These are phyloP conservation scores for Propithecus deckenii DNA, from an alignment of 2,797 vertebrate genomes.

Conservation along the genomic window DNA sequence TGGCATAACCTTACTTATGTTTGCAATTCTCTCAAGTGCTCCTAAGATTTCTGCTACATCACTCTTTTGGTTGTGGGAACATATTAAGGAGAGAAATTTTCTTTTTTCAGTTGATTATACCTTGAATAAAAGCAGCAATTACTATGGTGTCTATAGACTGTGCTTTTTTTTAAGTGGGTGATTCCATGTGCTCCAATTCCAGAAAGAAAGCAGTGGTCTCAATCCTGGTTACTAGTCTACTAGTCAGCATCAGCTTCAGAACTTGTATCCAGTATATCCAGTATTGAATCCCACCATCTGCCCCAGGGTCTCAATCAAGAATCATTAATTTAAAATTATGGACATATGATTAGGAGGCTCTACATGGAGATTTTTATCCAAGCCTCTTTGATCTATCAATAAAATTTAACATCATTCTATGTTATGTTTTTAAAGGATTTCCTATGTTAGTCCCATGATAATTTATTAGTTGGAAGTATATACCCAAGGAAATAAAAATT, in stretches of 20 bases:
- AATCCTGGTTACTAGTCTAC: neutral
- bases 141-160: neutral
- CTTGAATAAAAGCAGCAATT: conserved; percentile 7
- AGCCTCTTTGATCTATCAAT: conserved; percentile 65
- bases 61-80: neutral
- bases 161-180: neutral
- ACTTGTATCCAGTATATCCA: neutral
- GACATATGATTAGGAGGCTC: conserved; percentile 34
- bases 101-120: neutral
- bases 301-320: conserved; percentile 8
- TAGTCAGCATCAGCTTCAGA: neutral
- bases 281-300: neutral
- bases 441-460: conserved; percentile 34
- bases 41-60: neutral
- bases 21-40: neutral
- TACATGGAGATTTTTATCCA: conserved; percentile 53
- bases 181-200: neutral
- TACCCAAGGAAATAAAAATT: conserved; percentile 59
- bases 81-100: neutral
- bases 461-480: conserved; percentile 59
- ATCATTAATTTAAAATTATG: conserved; percentile 61
- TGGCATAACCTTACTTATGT: neutral
- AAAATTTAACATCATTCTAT: conserved; percentile 60
- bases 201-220: neutral
- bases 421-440: conserved; percentile 51